Evolutionary conservation across 2,113 vertebrate species (phyloP), one percentile per base, ranked within the genome.

Genomic region (Dipodomys merriami): DNA sequence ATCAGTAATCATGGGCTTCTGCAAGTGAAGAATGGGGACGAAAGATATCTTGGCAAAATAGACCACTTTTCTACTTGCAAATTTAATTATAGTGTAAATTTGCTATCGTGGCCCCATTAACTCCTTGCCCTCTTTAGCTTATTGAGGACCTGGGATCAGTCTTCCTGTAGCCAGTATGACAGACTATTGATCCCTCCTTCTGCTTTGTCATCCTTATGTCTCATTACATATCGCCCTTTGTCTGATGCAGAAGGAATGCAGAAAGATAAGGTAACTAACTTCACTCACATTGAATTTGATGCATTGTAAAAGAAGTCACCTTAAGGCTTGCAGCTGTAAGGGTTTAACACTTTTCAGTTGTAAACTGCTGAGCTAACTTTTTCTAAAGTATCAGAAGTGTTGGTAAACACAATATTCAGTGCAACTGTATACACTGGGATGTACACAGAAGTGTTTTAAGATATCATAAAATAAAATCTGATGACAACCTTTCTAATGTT

Each of bases 61-160:
- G 92, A 94, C 90, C 92, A 91, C 83, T 94, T 97, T 96, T 96
- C 72, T 92, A 92, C 77, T 96, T 94, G 64, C 80, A 96, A 97
- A 97, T 97, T 97, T 96, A 96, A 96, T 96, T 96, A 87, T 46
- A 49, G 73, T 94, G 94, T 95, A 95, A 94, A 96, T 94, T 95
- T 95, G 91, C 95, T 96, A 87, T 96, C 86, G 90, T 96, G 83
- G 91, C 57, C 91, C 89, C 94, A 96, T 97, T 96, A 96, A 91
- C 96, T 96, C 92, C 53, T 94, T 94, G 86, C 83, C 89, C 89
- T 94, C 39, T 83, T 90, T 94, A 83, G 86, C 68, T 95, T 91
- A 27, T 77, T 76, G 57, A 57, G 62, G 91, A 65, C 3, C 60
- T 64, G 73, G 89, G 64, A 94, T 82, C 74, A 33, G 80, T 84